Conservation (phyloP, 2,113 vertebrate species). For the Stercorarius parasiticus region DNA sequence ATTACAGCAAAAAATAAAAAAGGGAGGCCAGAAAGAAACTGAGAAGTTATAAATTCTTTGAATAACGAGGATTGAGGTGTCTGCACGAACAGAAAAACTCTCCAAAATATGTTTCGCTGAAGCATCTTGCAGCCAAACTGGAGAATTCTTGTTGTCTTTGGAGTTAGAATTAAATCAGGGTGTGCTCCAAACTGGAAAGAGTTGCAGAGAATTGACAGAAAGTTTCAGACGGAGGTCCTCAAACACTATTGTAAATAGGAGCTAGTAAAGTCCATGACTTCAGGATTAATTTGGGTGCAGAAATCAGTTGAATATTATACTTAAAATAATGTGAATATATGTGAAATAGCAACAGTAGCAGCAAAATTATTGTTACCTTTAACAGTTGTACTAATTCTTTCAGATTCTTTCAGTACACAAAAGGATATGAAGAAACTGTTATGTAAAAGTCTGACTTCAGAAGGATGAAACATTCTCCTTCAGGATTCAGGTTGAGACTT, state of each 20-base stretch:
- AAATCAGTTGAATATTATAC: neutral
- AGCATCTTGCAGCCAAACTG: neutral
- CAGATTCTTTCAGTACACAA: neutral
- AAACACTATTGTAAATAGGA: neutral
- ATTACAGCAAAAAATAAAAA: neutral
- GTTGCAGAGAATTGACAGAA: neutral
- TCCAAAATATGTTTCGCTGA: neutral
- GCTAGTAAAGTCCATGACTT: neutral
- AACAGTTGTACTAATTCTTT: neutral
- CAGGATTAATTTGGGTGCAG: neutral
- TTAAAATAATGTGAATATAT: neutral
- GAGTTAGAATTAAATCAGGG: neutral
- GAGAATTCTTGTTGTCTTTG: neutral
- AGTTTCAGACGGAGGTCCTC: neutral
- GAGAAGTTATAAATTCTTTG: neutral
- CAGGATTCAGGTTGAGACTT: neutral
- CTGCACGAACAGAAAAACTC: neutral
- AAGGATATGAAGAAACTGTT: neutral
- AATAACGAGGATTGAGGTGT: neutral
- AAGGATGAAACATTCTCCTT: neutral
- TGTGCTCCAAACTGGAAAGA: neutral
- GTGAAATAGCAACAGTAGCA: neutral
- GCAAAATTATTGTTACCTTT: neutral
- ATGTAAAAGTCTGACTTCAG: neutral
- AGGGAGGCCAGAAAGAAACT: neutral